These are phyloP conservation scores for Orchesella cincta DNA, from an alignment of 1,140 invertebrate species.

Conservation along the genomic window DNA sequence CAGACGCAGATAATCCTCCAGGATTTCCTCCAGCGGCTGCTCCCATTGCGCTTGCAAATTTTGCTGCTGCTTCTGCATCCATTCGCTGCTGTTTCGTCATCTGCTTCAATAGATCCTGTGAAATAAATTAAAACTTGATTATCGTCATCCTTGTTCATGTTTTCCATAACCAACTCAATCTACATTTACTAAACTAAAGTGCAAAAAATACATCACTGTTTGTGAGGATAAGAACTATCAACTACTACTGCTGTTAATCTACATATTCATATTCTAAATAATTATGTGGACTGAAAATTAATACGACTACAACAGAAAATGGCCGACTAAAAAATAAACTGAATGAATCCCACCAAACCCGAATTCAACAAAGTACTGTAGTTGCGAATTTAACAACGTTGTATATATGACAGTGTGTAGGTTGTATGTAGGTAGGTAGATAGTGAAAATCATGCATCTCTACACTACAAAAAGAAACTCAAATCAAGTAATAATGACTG, in stretches of 20 bases:
- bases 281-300: background rate
- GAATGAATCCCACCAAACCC: no score
- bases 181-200: no score
- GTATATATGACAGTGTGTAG: background rate
- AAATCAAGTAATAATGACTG: constrained; percentile 1
- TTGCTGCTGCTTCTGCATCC: constrained; percentile 56
- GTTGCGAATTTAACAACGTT: background rate
- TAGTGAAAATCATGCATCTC: constrained; percentile 1
- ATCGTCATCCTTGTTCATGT: no score
- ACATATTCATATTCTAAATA: background rate
- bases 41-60: constrained; percentile 50
- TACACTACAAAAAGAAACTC: constrained; percentile 10
- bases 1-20: constrained; percentile 40
- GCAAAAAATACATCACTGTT: background rate
- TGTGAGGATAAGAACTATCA: background rate
- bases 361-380: background rate
- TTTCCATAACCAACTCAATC: no score
- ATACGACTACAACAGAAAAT: background rate
- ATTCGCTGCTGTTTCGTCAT: constrained; percentile 50
- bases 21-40: constrained; percentile 47
- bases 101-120: constrained; percentile 41
- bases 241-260: background rate
- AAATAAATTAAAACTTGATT: no score
- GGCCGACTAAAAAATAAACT: background rate
- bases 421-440: no score